Base-by-base conservation (phyloP, 1,140 invertebrate genomes). In the Monomorium pharaonis region DNA sequence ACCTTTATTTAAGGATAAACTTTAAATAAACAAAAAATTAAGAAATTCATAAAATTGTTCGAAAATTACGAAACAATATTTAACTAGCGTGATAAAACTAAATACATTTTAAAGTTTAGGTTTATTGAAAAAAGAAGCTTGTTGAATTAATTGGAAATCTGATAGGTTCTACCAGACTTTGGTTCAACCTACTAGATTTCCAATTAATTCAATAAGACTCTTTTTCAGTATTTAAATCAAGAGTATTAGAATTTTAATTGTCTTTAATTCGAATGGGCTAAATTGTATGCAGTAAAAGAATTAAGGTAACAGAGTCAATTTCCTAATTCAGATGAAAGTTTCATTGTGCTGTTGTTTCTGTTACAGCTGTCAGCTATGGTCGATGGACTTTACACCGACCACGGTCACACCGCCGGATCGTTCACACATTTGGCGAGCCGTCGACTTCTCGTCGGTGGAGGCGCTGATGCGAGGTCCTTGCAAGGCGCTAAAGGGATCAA, bases 381-480 rank as follows among this genome's bases (percentile, higher is more conserved):
- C 24, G 98, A 99, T 92, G 98, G 98, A 65, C 97, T 99, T 56
- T 98, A 99, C 93, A 97, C 97, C 0, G 98, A 99, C 90, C 97
- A 98, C 89, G 98, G 98, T 0, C 98, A 98, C 91, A 98, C 98
- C 30, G 97, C 98, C 0, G 98, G 99, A 0, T 97, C 98, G 84
- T 99, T 99, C 94, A 98, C 97, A 12, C 97, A 98, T 96, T 95
- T 99, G 85, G 98, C 98, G 14, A 98, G 98, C 58, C 98, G 97
- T 86, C 95, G 97, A 51, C 97, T 99, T 10, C 98, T 98, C 90
- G 97, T 99, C 16, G 99, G 98, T 5, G 99, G 99, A 2, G 98
- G 98, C 21, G 97, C 98, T 37, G 97, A 98, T 92, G 97, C 97
- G 3, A 95, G 96, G 51, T 97, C 97, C 3, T 94, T 98, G 56